A percentile compares a stretch with the other conserved stretches of the same genome.
These are phyloP conservation scores for Pachyramphus minor DNA, from an alignment of 2,113 vertebrate species.

Conservation along the genomic window DNA sequence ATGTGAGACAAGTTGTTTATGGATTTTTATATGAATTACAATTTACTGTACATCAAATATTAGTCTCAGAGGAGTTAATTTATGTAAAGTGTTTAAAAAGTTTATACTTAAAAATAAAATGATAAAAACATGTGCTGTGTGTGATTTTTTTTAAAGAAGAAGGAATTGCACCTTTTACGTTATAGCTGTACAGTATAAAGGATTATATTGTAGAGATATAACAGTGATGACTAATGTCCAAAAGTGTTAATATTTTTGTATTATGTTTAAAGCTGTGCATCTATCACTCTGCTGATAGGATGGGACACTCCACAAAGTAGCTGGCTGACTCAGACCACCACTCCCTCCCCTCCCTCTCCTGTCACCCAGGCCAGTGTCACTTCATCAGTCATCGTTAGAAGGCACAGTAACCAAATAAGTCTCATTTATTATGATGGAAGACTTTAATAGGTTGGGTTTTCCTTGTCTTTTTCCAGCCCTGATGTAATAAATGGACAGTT, in stretches of 20 bases:
- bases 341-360: slow-evolving; percentile 29
- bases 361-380: slow-evolving; percentile 55
- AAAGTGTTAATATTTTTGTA: slow-evolving; percentile 85
- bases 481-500: slow-evolving; percentile 47
- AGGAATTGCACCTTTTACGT: slow-evolving; percentile 83
- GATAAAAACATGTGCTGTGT: slow-evolving; percentile 83
- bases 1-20: slow-evolving; percentile 93
- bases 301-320: slow-evolving; percentile 54
- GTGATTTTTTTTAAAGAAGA: slow-evolving; percentile 79
- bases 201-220: slow-evolving; percentile 86
- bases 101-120: slow-evolving; percentile 98
- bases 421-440: slow-evolving; percentile 57
- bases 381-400: slow-evolving; percentile 57
- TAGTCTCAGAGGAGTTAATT: slow-evolving; percentile 99
- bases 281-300: slow-evolving; percentile 67
- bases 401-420: slow-evolving; percentile 60
- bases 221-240: slow-evolving; percentile 78
- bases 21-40: slow-evolving; percentile 95
- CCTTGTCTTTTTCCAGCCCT: slow-evolving; percentile 58
- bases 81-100: slow-evolving; percentile 99
- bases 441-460: slow-evolving; percentile 47
- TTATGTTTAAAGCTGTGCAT: slow-evolving; percentile 76
- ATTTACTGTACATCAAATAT: slow-evolving; percentile 98
- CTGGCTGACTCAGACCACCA: slow-evolving; percentile 49
- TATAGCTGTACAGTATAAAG: slow-evolving; percentile 85